Percentiles rank a stretch among this genome's conserved stretches.
phyloP scores from a whole-genome alignment of 2,113 vertebrate genomes.

The Notechis scutatus region DNA sequence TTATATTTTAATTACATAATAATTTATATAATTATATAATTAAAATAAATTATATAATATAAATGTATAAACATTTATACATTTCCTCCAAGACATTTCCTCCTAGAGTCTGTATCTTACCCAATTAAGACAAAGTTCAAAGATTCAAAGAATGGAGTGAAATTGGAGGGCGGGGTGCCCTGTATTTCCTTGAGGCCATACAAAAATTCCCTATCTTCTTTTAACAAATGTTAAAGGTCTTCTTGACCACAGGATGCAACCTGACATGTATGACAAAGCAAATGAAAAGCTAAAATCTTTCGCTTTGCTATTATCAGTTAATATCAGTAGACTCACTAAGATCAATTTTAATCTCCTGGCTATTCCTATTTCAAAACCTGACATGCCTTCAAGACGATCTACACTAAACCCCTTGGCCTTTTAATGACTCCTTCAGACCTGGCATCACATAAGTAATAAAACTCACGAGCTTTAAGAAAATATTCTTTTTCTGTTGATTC shows the following conservation, averaged over 20 bases:
- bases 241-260: background rate
- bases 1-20: no score
- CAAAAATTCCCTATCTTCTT: background rate
- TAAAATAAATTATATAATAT: no score
- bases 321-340: slow-evolving; percentile 16
- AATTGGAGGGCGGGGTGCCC: background rate
- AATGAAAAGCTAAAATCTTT: slow-evolving; percentile 26
- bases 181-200: background rate
- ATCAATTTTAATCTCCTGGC: slow-evolving; percentile 50
- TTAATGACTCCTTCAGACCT: slow-evolving; percentile 53
- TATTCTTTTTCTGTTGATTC: slow-evolving; percentile 50
- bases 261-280: slow-evolving; percentile 6
- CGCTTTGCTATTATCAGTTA: slow-evolving; percentile 28
- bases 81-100: background rate
- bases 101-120: background rate
- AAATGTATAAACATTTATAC: background rate
- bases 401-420: slow-evolving; percentile 54
- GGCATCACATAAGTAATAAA: slow-evolving; percentile 58
- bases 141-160: background rate
- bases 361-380: slow-evolving; percentile 52
- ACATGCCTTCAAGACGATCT: slow-evolving; percentile 46
- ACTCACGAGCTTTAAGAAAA: slow-evolving; percentile 53
- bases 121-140: background rate
- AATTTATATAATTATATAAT: no score
- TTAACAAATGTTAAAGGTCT: slow-evolving; percentile 8